These are phyloP conservation scores for Diogma glabrata DNA, from an alignment of 2,888 invertebrate genomes.

Conservation along the genomic window DNA sequence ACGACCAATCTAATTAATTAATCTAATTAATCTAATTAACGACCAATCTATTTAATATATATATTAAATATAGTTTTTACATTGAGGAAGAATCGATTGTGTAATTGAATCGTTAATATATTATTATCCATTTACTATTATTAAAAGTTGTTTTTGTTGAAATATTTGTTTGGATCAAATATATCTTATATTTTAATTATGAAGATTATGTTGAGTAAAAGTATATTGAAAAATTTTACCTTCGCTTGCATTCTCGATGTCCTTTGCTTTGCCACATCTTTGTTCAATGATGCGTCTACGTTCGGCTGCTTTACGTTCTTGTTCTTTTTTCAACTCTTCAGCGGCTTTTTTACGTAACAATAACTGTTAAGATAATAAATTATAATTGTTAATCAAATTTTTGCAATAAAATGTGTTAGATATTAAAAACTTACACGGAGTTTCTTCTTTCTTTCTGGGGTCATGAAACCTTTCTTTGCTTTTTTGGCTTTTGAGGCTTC, in stretches of 20 bases:
- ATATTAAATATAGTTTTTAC: too few species aligned
- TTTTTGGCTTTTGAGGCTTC: constrained; percentile 97
- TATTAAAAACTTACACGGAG: constrained; percentile 75
- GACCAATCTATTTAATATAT: too few species aligned
- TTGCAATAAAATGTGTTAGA: background rate
- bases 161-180: too few species aligned
- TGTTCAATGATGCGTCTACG: constrained; percentile 94
- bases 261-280: constrained; percentile 85
- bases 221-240: constrained; percentile 45
- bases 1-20: too few species aligned
- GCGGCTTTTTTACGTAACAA: constrained; percentile 99
- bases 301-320: constrained; percentile 96
- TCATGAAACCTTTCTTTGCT: constrained; percentile 99
- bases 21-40: too few species aligned
- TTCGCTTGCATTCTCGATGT: constrained; percentile 86
- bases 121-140: too few species aligned
- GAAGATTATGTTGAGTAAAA: background rate
- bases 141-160: too few species aligned
- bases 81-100: too few species aligned
- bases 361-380: constrained; percentile 49
- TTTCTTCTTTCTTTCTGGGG: constrained; percentile 99
- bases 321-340: constrained; percentile 98
- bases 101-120: too few species aligned
- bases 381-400: constrained; percentile 5
- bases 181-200: background rate